A percentile compares a stretch with the other conserved stretches of the same genome.
Conservation (phyloP, 2,888 invertebrate species). For the Lamellibrachia satsuma region DNA sequence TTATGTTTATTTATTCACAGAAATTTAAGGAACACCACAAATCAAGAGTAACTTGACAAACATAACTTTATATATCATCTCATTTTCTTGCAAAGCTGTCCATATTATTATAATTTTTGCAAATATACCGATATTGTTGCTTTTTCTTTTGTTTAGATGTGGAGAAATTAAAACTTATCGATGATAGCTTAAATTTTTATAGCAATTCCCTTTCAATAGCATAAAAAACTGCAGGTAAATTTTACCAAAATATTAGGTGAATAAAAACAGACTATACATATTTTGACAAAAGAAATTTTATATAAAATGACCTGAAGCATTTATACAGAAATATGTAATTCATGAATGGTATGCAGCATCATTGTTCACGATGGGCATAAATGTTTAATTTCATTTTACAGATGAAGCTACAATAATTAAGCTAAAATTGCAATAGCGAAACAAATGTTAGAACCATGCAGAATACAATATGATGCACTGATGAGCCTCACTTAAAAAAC, state of each 20-base stretch:
- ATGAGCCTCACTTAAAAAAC: neutral
- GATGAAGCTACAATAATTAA: neutral
- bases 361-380: neutral
- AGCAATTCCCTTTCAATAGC: neutral
- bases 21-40: no score
- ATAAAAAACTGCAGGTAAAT: neutral
- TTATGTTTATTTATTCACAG: no score
- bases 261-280: neutral
- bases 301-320: neutral
- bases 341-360: neutral
- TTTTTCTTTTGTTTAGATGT: no score
- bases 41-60: no score
- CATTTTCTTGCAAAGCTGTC: no score
- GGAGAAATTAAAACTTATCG: neutral
- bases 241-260: neutral
- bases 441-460: neutral
- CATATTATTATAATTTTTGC: no score
- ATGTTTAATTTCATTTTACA: neutral
- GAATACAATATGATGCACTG: neutral
- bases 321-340: neutral
- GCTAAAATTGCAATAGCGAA: neutral
- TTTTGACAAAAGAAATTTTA: neutral
- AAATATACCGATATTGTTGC: no score
- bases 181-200: neutral
- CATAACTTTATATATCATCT: no score